These are phyloP conservation scores for Scolopax rusticola DNA, from an alignment of 2,797 vertebrate genomes.

Conservation along the genomic window DNA sequence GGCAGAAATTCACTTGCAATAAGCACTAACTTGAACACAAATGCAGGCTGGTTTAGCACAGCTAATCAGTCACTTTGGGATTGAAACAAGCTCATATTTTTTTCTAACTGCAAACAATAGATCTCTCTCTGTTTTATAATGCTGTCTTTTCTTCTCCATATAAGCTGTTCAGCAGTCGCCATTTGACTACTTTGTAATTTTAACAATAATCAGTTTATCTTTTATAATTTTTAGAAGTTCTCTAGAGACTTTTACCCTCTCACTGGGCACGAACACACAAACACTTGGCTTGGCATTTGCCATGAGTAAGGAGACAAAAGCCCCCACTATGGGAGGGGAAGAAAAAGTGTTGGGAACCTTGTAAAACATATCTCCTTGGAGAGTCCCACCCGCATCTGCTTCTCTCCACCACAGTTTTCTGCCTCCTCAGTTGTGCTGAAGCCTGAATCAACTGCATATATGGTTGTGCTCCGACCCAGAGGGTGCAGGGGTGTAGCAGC, in stretches of 20 bases:
- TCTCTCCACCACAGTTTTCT: not conserved
- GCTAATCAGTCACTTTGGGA: not conserved
- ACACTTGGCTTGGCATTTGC: not conserved
- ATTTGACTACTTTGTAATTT: not conserved
- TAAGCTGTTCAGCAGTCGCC: slow-evolving; percentile 18
- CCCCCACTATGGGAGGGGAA: not conserved
- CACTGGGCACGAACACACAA: not conserved
- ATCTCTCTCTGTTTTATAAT: not conserved
- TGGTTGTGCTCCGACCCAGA: not conserved
- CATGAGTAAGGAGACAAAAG: not conserved
- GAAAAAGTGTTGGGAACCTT: not conserved
- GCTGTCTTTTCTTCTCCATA: slow-evolving; percentile 20
- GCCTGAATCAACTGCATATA: slow-evolving; percentile 11
- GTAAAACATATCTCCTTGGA: slow-evolving; percentile 10
- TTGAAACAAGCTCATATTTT: not conserved
- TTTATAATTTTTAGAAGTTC: not conserved
- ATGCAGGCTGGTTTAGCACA: not conserved
- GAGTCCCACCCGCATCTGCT: not conserved
- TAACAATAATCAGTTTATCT: slow-evolving; percentile 15
- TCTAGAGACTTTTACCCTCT: not conserved
- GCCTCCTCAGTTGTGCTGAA: not conserved
- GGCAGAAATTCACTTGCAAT: not conserved
- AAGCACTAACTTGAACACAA: not conserved
- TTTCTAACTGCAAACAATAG: slow-evolving; percentile 2
- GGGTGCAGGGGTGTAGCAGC: not conserved